Base-by-base conservation (phyloP, 1,140 invertebrate species). In the Drosophila asahinai region DNA sequence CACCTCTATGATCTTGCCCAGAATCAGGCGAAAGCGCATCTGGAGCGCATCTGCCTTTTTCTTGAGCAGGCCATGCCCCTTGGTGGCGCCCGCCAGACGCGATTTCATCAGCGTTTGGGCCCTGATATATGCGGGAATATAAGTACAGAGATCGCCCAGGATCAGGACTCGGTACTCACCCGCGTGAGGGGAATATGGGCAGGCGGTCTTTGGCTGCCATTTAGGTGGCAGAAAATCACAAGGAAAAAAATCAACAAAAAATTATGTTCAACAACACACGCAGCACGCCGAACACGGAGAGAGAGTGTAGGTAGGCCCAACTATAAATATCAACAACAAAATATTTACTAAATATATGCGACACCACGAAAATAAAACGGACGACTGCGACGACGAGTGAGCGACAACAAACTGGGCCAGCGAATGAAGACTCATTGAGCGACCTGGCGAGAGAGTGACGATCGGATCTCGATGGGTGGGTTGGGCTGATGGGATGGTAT, bases 11-110 rank as follows among this genome's bases (percentile, higher is more conserved):
- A 99, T 99, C 95, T 99, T 99, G 82, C 97, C 96, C 51, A 99
- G 94, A 94, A 99, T 99, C 94, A 96, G 94, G 91, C 99, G 96
- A 94, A 99, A 99, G 83, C 98, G 96, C 95, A 99, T 96, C 94
- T 99, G 99, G 68, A 99, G 94, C 48, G 99, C 99, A 95, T 99
- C 99, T 70, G 99, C 98, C 94, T 99, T 99, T 94, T 99, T 99
- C 94, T 99, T 99, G 54, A 99, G 94, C 61, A 99, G 94, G 93
- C 98, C 98, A 95, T 99, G 99, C 61, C 99, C 99, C 93, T 99
- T 99, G 92, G 99, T 97, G 77, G 99, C 99, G 70, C 98, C 99
- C 93, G 98, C 97, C 90, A 99, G 94, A 86, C 99, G 96, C 70
- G 95, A 94, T 92, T 97, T 97, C 95, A 97, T 97, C 91, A 97